These are phyloP conservation scores for Ptychoptera contaminata DNA, from an alignment of 2,888 invertebrate genomes.

Conservation along the genomic window DNA sequence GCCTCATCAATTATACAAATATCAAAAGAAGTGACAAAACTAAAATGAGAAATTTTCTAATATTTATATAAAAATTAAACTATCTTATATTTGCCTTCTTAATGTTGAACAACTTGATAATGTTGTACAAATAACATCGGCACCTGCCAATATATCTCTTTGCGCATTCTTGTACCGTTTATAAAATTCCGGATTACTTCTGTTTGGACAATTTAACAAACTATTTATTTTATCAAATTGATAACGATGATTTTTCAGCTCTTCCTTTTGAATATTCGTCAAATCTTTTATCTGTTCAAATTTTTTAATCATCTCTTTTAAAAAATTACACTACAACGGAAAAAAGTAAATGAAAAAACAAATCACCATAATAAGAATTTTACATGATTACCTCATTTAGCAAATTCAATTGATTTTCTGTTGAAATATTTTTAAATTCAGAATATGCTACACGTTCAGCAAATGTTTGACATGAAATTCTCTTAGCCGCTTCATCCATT, in stretches of 20 bases:
- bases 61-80: background rate
- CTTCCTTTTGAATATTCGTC: no score
- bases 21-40: conserved; percentile 27
- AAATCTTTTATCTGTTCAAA: no score
- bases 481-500: conserved; percentile 39
- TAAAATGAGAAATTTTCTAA: conserved; percentile 6
- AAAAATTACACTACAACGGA: no score
- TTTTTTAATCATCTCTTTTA: no score
- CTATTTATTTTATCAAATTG: no score
- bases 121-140: conserved; percentile 57
- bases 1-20: conserved; percentile 78
- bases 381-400: conserved; percentile 3
- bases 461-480: conserved; percentile 39
- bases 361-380: background rate
- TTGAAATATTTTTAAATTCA: no score
- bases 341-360: no score
- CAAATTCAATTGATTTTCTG: conserved; percentile 6
- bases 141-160: conserved; percentile 32
- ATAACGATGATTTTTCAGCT: no score
- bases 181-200: no score
- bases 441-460: conserved; percentile 22
- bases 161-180: no score
- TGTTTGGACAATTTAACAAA: no score
- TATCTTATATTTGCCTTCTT: conserved; percentile 15
- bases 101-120: conserved; percentile 39